Percentiles rank a stretch among this genome's conserved stretches.
These are phyloP conservation scores for Cephus sareptanus DNA, from an alignment of 2,888 invertebrate species.

Conservation along the genomic window DNA sequence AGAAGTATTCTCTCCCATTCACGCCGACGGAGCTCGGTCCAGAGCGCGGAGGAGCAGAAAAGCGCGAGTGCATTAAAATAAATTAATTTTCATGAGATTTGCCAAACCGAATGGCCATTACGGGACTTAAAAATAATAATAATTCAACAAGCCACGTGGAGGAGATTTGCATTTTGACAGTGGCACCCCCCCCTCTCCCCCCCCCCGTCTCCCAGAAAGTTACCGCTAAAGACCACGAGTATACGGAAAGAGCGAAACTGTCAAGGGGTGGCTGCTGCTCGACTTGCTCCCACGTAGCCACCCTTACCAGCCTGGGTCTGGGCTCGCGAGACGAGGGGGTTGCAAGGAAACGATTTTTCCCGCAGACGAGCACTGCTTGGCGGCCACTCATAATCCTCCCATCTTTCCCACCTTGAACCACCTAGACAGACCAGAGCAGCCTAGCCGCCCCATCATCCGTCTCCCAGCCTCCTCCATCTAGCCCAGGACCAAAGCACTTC, in stretches of 20 bases:
- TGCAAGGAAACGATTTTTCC: conserved; percentile 36
- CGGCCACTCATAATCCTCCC: no score
- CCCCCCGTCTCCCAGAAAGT: rapidly evolving
- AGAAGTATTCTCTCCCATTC: conserved; percentile 22
- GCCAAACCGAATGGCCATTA: conserved; percentile 52
- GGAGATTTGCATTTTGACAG: conserved; percentile 53
- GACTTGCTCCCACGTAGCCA: not conserved
- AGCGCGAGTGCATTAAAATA: conserved; percentile 56
- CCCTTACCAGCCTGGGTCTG: conserved; percentile 1
- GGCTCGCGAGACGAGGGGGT: not conserved
- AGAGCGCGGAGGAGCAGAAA: not conserved
- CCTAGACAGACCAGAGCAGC: no score
- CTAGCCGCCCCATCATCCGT: no score
- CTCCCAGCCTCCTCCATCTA: no score
- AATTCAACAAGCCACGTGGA: conserved; percentile 55
- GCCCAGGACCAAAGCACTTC: conserved; percentile 24
- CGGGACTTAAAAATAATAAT: conserved; percentile 53
- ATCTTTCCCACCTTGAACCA: no score
- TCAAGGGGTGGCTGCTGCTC: not conserved
- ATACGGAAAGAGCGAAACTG: not conserved
- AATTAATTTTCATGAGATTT: conserved; percentile 60
- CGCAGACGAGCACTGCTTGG: conserved; percentile 19
- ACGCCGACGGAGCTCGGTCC: not conserved
- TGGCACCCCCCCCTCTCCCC: not conserved
- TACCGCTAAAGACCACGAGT: no score